Evolutionary conservation across 1,140 invertebrate genomes (phyloP).

Genomic region (Sweltsa coloradensis): DNA sequence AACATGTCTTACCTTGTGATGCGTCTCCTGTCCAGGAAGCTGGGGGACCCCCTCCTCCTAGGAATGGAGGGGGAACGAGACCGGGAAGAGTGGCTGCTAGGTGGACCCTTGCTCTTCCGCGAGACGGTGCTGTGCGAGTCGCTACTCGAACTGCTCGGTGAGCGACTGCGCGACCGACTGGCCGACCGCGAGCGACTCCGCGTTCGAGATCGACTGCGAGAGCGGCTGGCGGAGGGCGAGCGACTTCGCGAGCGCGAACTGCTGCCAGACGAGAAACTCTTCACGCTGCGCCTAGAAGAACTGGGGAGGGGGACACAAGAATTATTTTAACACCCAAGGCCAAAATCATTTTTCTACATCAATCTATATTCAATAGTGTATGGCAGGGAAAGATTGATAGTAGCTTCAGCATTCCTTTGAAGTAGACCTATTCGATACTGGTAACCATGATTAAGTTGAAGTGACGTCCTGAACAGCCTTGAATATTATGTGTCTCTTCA

Average conservation of each 20-base stretch:
- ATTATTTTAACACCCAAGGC: background rate
- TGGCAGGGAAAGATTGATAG: constrained; percentile 1
- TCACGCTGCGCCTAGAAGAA: constrained; percentile 7
- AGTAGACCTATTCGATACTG: no score
- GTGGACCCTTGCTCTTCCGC: constrained; percentile 5
- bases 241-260: constrained; percentile 9
- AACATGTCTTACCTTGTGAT: constrained; percentile 46
- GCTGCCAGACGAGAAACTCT: constrained; percentile 13
- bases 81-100: constrained; percentile 13
- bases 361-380: background rate
- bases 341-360: background rate
- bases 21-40: constrained; percentile 43
- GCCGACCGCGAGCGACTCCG: no score
- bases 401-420: no score
- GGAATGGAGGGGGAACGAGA: constrained; percentile 39
- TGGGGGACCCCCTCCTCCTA: constrained; percentile 41
- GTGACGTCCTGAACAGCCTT: no score
- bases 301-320: background rate
- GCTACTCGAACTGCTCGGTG: background rate
- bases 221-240: constrained; percentile 9
- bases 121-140: background rate
- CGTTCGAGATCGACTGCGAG: background rate
- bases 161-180: no score
- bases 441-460: no score
- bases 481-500: no score